Conservation (phyloP, 2,113 vertebrate species). For the Eptatretus burgeri region DNA sequence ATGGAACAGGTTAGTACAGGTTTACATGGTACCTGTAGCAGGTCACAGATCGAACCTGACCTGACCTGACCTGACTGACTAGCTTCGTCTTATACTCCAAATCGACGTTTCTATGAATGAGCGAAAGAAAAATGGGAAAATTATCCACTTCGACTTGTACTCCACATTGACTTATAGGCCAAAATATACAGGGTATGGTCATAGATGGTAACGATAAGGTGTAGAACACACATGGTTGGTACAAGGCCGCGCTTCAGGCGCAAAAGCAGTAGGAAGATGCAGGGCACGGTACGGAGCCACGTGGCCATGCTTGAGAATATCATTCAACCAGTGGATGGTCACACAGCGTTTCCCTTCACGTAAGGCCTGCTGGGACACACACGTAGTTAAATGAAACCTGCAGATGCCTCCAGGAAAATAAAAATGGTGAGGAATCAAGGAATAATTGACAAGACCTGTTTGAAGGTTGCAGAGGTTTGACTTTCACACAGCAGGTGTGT, state of each 20-base stretch:
- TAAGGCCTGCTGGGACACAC: constrained; percentile 23
- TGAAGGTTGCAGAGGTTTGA: constrained; percentile 68
- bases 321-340: constrained; percentile 77
- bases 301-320: constrained; percentile 49
- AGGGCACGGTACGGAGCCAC: constrained; percentile 70
- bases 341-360: constrained; percentile 68
- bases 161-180: too few species aligned
- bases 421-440: too few species aligned
- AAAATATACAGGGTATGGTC: too few species aligned
- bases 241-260: constrained; percentile 67
- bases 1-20: too few species aligned
- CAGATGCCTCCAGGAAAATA: not conserved
- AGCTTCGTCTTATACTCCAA: too few species aligned
- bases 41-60: too few species aligned
- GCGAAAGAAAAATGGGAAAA: too few species aligned
- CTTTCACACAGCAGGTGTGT: constrained; percentile 91
- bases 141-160: too few species aligned
- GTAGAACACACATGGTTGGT: constrained; percentile 47
- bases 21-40: too few species aligned
- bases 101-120: too few species aligned
- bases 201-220: not conserved
- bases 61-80: too few species aligned
- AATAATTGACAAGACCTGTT: constrained; percentile 29
- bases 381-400: not conserved
- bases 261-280: constrained; percentile 76